Evolutionary conservation across 2,113 vertebrate genomes (phyloP).

Genomic region (Phalacrocorax carbo): DNA sequence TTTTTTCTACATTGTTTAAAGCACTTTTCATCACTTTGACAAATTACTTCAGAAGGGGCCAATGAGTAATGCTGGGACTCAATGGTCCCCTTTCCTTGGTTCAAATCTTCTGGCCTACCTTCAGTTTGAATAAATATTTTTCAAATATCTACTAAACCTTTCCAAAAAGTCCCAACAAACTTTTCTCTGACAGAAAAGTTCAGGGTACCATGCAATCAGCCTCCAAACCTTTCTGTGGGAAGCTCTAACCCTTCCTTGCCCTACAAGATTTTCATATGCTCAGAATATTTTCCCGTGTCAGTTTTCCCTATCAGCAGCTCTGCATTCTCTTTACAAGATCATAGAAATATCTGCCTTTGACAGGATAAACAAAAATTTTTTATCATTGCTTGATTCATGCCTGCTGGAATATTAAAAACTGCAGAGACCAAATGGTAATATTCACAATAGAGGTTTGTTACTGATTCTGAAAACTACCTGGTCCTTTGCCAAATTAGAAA

Average conservation of each 20-base stretch:
- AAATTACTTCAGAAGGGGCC: neutral
- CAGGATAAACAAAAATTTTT: neutral
- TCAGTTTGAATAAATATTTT: neutral
- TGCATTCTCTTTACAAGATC: neutral
- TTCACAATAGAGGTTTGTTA: neutral
- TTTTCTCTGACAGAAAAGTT: neutral
- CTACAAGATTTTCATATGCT: neutral
- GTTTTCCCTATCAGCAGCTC: neutral
- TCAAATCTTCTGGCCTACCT: neutral
- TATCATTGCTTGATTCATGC: neutral
- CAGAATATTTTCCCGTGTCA: neutral
- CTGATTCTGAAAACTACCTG: neutral
- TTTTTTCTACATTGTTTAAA: neutral
- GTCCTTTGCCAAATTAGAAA: neutral
- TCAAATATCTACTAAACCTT: neutral
- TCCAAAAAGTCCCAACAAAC: neutral
- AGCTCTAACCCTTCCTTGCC: neutral
- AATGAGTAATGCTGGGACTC: neutral
- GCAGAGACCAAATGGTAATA: neutral
- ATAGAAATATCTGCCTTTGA: neutral
- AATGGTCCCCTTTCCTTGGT: neutral
- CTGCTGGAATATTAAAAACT: neutral
- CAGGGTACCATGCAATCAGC: neutral
- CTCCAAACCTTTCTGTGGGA: neutral
- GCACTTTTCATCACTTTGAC: neutral